phyloP scores from a whole-genome alignment of 2,113 vertebrate genomes.

The Sceloporus tristichus region DNA sequence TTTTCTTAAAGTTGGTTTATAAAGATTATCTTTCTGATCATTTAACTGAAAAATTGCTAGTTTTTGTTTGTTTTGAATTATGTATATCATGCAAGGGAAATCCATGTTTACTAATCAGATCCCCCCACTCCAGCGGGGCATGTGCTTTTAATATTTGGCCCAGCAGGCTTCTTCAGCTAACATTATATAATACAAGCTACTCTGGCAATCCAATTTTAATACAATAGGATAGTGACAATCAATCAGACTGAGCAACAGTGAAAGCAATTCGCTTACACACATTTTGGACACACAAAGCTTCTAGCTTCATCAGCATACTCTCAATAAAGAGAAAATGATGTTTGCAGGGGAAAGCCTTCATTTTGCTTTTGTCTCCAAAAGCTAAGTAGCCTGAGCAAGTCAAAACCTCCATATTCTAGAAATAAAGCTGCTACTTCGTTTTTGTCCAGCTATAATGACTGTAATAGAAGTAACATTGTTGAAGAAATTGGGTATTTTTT shows the following conservation, averaged over 20 bases:
- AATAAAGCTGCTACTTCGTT: neutral
- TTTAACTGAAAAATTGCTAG: neutral
- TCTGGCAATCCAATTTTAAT: neutral
- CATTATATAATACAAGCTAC: neutral
- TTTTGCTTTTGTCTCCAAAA: neutral
- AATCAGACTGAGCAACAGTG: neutral
- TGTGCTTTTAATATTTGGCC: slow-evolving; percentile 7
- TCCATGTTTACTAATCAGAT: neutral
- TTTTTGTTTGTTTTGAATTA: neutral
- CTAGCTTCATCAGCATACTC: neutral
- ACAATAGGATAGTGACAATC: neutral
- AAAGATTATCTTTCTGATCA: slow-evolving; percentile 21
- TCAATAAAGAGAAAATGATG: neutral
- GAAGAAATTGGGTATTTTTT: no score
- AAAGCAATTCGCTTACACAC: neutral
- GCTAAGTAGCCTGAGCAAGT: neutral
- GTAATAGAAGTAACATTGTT: neutral
- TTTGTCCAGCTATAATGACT: neutral
- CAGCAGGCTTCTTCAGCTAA: neutral
- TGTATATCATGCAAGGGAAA: neutral
- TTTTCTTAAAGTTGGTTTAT: slow-evolving; percentile 5
- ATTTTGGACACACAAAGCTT: neutral
- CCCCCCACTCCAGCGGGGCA: neutral
- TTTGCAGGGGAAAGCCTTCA: neutral
- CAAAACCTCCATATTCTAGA: neutral